Evolutionary conservation across 2,797 vertebrate species (phyloP), one percentile per base, ranked within the genome.

Genomic region (Aphelocoma californica): DNA sequence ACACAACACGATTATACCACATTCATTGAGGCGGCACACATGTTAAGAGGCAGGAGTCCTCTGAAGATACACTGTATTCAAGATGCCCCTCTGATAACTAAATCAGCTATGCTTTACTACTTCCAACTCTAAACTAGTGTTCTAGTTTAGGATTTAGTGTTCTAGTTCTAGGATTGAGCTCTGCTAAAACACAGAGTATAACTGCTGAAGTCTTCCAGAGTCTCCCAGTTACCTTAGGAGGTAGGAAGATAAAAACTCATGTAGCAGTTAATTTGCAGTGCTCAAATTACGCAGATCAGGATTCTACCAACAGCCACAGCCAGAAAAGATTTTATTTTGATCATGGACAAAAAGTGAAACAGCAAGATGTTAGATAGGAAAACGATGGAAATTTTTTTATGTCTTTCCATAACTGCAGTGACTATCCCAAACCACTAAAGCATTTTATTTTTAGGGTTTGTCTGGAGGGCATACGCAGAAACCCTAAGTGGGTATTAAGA

Each of bases 21-120:
- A 40, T 24, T 64, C 25, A 44, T 1, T 62, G 23, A 21, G 7
- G 24, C 1, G 1, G 19, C 8, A 62, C 3, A 20, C 5, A 28
- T 0, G 4, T 29, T 23, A 83, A 78, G 18, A 74, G 32, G 25
- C 10, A 72, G 5, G 18, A 79, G 38, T 62, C 26, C 31, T 29
- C 40, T 48, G 19, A 71, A 79, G n/a, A 70, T 25, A 65, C 0
- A 40, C 2, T 12, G 6, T 19, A 62, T 28, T 74, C 25, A 70
- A 74, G 18, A 78, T 7, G 34, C 5, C 40, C 1, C 15, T 34
- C 36, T 48, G 5, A 40, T 31, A 72, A 38, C 9, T 25, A 73
- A 40, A 75, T 40, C 23, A 70, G 12, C 9, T 70, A 28, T 1
- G 2, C 26, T 61, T 47, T 31, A 56, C 36, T 74, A 47, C 34